Conservation (phyloP, 2,113 vertebrate genomes). For the Ptilonorhynchus violaceus region DNA sequence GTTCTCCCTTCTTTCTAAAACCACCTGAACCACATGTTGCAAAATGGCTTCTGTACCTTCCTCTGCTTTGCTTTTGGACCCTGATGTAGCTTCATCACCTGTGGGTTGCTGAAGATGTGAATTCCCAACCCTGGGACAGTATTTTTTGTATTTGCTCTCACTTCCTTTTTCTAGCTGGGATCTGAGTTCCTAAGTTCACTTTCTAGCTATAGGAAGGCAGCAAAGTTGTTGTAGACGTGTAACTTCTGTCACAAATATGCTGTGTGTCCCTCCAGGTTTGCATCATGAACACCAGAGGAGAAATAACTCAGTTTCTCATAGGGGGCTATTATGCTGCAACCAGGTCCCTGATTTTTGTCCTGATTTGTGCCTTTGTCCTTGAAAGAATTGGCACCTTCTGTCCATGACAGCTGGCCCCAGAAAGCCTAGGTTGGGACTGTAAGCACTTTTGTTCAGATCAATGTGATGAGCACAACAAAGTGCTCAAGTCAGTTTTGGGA, state of each 20-base stretch:
- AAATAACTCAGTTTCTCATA: not conserved
- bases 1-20: not conserved
- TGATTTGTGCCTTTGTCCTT: not conserved
- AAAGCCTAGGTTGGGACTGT: not conserved
- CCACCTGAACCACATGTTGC: not conserved
- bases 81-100: not conserved
- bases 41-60: not conserved
- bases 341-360: not conserved
- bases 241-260: not conserved
- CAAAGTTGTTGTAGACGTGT: not conserved
- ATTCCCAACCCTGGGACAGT: not conserved
- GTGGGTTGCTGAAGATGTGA: not conserved
- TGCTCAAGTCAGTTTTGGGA: not conserved
- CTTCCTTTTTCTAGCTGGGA: not conserved
- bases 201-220: not conserved
- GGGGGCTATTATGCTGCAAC: not conserved
- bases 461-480: not conserved
- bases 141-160: not conserved
- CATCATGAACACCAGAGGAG: not conserved
- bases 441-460: not conserved
- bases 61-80: not conserved
- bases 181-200: not conserved
- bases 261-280: not conserved
- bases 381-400: not conserved
- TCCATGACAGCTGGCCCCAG: not conserved